Base-by-base conservation (phyloP, 2,113 vertebrate genomes). In the Speoplatyrhinus poulsoni region DNA sequence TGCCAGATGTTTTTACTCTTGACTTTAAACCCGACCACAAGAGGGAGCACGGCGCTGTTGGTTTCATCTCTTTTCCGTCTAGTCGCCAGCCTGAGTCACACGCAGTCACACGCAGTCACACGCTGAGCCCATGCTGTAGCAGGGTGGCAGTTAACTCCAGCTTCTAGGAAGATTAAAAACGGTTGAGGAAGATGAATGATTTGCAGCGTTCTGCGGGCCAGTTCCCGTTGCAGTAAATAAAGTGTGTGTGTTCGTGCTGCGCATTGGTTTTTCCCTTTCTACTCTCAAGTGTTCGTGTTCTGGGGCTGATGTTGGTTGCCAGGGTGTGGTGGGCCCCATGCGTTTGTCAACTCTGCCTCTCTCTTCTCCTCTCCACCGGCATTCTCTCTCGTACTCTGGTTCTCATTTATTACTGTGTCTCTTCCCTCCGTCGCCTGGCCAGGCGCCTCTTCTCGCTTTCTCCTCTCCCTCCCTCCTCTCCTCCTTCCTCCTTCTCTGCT, bases 161-260 rank as follows among this genome's bases (percentile, higher is more conserved):
- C 81, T 89, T 69, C 65, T 79, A 72, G 72, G 76, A 90, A 88
- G 85, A 87, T 90, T 81, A 89, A 90, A 90, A 76, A 82, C 60
- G 73, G 50, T 12, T 52, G 50, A 85, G 82, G 77, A 71, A 83
- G 87, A 89, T 88, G 85, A 85, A 90, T 88, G 81, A 78, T 61
- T 75, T 68, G 70, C 66, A 47, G 77, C 73, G 73, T 67, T 82
- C 73, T 79, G 65, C 46, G 49, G 80, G 85, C 84, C 87, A 89
- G 87, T 86, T 87, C 82, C 86, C 82, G 88, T 81, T 83, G 83
- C 87, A 86, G 76, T 86, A 88, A 85, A 88, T 86, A 86, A 86
- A 86, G 84, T 82, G 82, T 88, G 87, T 87, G 82, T 86, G 83
- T 90, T 86, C 85, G 87, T 46, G 83, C 86, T 82, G 85, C 85